Percentiles rank a stretch among this genome's conserved stretches.
These are phyloP conservation scores for Hippocampus barbouri DNA, from an alignment of 2,113 vertebrate species.

Conservation along the genomic window DNA sequence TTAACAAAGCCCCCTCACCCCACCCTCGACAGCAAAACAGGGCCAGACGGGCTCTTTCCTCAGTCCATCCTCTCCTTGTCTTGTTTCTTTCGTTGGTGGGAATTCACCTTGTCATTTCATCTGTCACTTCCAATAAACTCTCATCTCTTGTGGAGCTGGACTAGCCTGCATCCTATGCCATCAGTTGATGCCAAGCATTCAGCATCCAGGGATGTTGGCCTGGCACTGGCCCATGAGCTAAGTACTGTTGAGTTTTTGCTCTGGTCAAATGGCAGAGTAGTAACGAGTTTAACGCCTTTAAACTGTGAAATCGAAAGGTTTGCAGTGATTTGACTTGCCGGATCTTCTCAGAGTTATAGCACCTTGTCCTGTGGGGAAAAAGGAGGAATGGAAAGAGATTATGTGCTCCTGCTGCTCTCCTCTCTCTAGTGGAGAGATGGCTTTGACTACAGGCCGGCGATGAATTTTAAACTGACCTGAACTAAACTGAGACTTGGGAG, in stretches of 20 bases:
- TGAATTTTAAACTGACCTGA: slow-evolving; percentile 18
- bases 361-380: slow-evolving; percentile 13
- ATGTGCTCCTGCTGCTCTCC: slow-evolving; percentile 8
- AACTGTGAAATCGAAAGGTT: slow-evolving; percentile 52
- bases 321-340: slow-evolving; percentile 45
- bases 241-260: slow-evolving; percentile 45
- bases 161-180: slow-evolving; percentile 27
- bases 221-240: slow-evolving; percentile 41
- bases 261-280: slow-evolving; percentile 51
- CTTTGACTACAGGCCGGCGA: slow-evolving; percentile 14
- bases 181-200: slow-evolving; percentile 42
- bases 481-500: slow-evolving; percentile 15
- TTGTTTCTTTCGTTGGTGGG: slow-evolving; percentile 1
- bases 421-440: slow-evolving; percentile 10
- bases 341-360: slow-evolving; percentile 47
- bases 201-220: slow-evolving; percentile 44
- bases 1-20: slow-evolving; percentile 25
- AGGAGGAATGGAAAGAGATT: slow-evolving; percentile 27
- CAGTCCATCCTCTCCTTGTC: slow-evolving; percentile 5
- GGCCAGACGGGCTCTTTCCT: slow-evolving; percentile 41
- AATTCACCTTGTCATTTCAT: not conserved
- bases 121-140: slow-evolving; percentile 13
- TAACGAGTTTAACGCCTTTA: slow-evolving; percentile 54
- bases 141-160: slow-evolving; percentile 16
- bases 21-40: slow-evolving; percentile 38